Conservation (phyloP, 2,113 vertebrate species). For the Rhinogobius similis region DNA sequence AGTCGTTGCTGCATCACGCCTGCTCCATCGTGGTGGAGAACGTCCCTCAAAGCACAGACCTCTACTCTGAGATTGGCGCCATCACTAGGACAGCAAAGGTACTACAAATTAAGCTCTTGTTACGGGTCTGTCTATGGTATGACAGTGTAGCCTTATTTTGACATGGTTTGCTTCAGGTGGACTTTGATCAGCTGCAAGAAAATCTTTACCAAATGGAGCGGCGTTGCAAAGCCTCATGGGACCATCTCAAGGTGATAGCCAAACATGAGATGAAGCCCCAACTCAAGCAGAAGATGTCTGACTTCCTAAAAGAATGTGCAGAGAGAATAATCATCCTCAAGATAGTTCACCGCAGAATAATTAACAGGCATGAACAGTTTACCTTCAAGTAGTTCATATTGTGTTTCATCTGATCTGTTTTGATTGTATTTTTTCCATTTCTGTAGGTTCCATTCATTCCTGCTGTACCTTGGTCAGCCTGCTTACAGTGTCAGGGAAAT, state of each 20-base stretch:
- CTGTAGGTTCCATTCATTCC: conserved; percentile 91
- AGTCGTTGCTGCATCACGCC: conserved; percentile 92
- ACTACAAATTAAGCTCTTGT: conserved; percentile 13
- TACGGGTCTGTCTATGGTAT: neutral
- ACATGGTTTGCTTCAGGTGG: conserved; percentile 78
- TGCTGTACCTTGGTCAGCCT: conserved; percentile 92
- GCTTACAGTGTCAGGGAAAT: conserved; percentile 88
- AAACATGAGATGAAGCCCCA: conserved; percentile 95
- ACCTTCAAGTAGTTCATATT: neutral
- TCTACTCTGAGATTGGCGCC: conserved; percentile 96
- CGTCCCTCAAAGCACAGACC: conserved; percentile 92
- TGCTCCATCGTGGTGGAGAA: conserved; percentile 93
- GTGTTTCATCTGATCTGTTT: neutral
- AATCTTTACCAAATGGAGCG: conserved; percentile 94
- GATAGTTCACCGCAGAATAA: conserved; percentile 93
- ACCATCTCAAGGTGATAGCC: conserved; percentile 95
- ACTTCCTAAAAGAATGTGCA: conserved; percentile 95
- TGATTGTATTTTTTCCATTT: neutral
- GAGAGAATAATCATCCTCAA: conserved; percentile 97
- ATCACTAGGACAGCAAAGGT: conserved; percentile 96
- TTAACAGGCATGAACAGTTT: conserved; percentile 82
- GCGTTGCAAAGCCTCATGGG: conserved; percentile 97
- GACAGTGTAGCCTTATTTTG: neutral
- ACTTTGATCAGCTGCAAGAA: conserved; percentile 97
- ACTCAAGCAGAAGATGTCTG: conserved; percentile 95